These are phyloP conservation scores for Salticus scenicus DNA, from an alignment of 2,888 invertebrate species.

Conservation along the genomic window DNA sequence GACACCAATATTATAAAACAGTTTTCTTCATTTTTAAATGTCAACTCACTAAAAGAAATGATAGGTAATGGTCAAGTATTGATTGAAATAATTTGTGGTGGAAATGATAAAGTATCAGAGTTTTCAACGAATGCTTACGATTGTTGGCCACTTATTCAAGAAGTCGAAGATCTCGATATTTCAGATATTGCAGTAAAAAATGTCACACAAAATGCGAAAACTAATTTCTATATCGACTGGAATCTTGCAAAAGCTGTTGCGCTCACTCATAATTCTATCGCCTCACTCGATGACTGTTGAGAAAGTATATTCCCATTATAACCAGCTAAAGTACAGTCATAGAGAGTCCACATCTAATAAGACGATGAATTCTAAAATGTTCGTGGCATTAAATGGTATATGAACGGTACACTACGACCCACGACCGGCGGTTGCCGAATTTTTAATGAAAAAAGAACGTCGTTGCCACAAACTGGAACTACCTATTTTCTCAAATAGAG, in stretches of 20 bases:
- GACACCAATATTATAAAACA: background rate
- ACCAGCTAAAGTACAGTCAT: background rate
- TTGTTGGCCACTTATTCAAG: background rate
- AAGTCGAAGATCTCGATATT: conserved; percentile 5
- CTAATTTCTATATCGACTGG: background rate
- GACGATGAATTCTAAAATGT: background rate
- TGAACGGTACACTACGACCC: background rate
- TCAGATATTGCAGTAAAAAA: background rate
- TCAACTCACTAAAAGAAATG: background rate
- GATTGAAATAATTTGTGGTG: background rate
- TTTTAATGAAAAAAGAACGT: background rate
- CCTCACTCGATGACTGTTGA: too few species aligned
- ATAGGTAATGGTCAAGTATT: background rate
- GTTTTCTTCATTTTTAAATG: conserved; percentile 3
- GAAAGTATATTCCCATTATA: background rate
- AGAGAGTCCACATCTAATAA: background rate
- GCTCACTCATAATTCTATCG: too few species aligned
- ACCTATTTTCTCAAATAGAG: background rate
- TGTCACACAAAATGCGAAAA: background rate
- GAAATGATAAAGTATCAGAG: background rate
- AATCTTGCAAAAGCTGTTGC: background rate
- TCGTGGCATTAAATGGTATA: background rate
- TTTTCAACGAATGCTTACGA: background rate
- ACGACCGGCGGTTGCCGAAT: background rate
- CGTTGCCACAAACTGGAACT: background rate